Evolutionary conservation across 2,888 invertebrate species (phyloP).

Genomic region (Aradus depressus): DNA sequence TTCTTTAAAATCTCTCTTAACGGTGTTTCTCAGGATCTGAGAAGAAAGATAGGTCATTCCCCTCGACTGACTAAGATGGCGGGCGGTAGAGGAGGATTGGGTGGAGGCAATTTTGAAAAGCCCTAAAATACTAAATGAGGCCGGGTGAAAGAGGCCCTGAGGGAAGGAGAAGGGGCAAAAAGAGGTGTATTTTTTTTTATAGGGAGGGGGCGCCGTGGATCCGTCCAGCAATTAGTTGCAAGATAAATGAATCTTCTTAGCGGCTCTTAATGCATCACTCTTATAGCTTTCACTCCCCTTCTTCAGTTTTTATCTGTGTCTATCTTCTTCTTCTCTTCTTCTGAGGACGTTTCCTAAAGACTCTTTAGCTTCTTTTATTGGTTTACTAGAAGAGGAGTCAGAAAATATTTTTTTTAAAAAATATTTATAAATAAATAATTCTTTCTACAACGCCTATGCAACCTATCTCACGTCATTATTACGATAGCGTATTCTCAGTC

Average conservation of each 20-base stretch:
- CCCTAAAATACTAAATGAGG: conserved; percentile 13
- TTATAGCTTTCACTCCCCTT: conserved; percentile 2
- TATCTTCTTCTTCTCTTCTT: background rate
- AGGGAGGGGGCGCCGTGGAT: conserved; percentile 20
- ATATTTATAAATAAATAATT: too few relatives aligned
- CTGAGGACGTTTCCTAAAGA: too few relatives aligned
- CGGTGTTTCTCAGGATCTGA: too few relatives aligned
- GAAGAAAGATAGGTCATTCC: too few relatives aligned
- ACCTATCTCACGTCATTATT: too few relatives aligned
- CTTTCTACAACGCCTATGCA: too few relatives aligned
- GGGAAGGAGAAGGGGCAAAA: background rate
- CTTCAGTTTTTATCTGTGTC: conserved; percentile 6
- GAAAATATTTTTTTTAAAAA: too few relatives aligned
- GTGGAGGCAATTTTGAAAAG: conserved; percentile 8
- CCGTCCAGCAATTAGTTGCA: conserved; percentile 24
- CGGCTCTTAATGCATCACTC: conserved; percentile 12
- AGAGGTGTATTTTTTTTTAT: conserved; percentile 21
- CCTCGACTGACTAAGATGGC: conserved; percentile 9
- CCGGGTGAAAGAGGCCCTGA: conserved; percentile 5
- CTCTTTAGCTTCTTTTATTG: too few relatives aligned
- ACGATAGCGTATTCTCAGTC: too few relatives aligned
- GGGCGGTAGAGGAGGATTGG: conserved; percentile 2
- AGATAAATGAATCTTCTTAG: conserved; percentile 27
- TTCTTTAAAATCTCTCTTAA: too few relatives aligned
- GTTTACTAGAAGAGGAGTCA: too few relatives aligned